Evolutionary conservation across 2,797 vertebrate genomes (phyloP).

Genomic region (Saxicola maurus): DNA sequence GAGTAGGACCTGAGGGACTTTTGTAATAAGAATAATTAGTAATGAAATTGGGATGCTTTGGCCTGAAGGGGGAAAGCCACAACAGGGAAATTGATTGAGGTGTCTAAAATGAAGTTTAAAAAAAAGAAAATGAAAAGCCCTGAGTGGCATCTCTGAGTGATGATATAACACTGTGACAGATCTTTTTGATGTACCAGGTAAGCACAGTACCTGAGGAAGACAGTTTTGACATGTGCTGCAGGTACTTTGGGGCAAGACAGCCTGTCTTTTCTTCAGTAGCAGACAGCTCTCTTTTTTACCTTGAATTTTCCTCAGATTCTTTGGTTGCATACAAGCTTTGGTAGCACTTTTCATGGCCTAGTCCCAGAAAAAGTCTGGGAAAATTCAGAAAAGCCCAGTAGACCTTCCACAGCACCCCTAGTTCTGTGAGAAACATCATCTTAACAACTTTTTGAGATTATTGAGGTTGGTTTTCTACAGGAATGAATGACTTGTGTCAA

Average conservation of each 20-base stretch:
- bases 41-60: conserved; percentile 6
- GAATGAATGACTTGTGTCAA: not conserved
- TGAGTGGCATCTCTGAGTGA: not conserved
- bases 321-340: not conserved
- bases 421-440: not conserved
- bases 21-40: conserved; percentile 32
- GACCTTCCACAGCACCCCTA: not conserved
- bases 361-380: not conserved
- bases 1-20: not conserved
- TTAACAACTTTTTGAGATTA: not conserved
- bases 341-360: not conserved
- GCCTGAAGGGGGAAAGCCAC: conserved; percentile 2
- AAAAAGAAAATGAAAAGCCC: not conserved
- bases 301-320: not conserved
- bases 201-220: not conserved
- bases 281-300: not conserved
- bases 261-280: not conserved
- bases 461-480: fast-evolving
- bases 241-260: not conserved
- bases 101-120: not conserved
- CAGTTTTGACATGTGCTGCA: not conserved
- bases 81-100: not conserved
- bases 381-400: not conserved
- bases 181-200: not conserved
- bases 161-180: not conserved